phyloP scores from a whole-genome alignment of 2,113 vertebrate species.

The Orientallactaga bullata region DNA sequence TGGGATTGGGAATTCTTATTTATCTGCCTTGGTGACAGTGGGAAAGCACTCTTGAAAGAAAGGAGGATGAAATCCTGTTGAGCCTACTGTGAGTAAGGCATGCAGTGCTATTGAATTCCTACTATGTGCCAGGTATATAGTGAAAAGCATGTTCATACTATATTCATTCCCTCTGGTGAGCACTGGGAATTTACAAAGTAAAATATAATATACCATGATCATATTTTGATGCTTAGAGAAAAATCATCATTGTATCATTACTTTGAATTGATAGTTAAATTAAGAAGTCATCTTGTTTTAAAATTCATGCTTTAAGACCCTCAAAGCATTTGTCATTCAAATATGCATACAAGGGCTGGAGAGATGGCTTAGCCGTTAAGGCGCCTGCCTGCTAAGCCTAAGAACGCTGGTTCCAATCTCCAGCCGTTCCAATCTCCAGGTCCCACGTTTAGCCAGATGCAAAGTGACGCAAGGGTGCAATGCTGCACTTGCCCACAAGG shows the following conservation, averaged over 20 bases:
- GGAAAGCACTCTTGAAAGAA: conserved; percentile 11
- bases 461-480: no score
- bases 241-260: conserved; percentile 51
- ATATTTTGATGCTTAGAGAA: conserved; percentile 69
- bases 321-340: conserved; percentile 6
- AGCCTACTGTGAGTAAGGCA: background rate
- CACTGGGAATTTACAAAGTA: conserved; percentile 69
- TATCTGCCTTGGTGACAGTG: background rate
- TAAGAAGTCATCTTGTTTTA: conserved; percentile 24
- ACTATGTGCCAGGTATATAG: background rate
- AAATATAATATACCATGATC: conserved; percentile 59
- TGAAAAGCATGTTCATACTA: background rate
- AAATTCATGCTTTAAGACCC: conserved; percentile 31
- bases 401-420: no score
- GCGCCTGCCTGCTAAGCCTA: no score
- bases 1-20: conserved; percentile 12
- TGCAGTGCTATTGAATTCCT: background rate
- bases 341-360: background rate
- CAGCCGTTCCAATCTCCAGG: no score
- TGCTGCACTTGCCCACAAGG: no score
- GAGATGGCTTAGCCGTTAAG: no score
- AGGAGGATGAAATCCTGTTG: background rate
- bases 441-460: no score
- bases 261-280: conserved; percentile 9
- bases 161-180: conserved; percentile 49